Percentiles rank a stretch among this genome's conserved stretches.
Evolutionary conservation across 2,113 vertebrate species (phyloP).

Genomic region (Pseudopodoces humilis): DNA sequence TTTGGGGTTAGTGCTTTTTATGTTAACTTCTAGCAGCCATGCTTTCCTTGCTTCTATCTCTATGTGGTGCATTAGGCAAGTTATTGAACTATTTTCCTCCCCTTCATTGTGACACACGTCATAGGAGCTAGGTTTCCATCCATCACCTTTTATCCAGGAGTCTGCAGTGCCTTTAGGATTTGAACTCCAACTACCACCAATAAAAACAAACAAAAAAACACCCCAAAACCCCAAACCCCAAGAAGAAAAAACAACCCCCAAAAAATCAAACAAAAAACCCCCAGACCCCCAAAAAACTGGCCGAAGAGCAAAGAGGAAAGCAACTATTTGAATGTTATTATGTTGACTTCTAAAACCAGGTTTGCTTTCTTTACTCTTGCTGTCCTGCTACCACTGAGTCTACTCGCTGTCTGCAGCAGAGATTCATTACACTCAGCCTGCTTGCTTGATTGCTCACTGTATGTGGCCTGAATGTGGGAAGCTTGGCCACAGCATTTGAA

Average conservation of each 20-base stretch:
- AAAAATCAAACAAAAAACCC: not conserved
- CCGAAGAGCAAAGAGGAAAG: not conserved
- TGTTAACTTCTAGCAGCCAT: not conserved
- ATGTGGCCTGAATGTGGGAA: not conserved
- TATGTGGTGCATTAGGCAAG: not conserved
- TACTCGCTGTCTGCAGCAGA: not conserved
- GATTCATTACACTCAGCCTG: not conserved
- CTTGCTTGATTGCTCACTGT: not conserved
- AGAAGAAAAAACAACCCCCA: too few species aligned
- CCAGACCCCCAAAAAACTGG: not conserved
- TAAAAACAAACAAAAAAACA: not conserved
- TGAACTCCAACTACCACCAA: not conserved
- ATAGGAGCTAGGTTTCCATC: not conserved
- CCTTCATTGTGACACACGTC: not conserved
- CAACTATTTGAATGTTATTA: not conserved
- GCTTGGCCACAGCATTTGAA: not conserved
- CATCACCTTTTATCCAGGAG: not conserved
- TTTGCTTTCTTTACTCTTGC: not conserved
- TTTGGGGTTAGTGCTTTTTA: conserved; percentile 52
- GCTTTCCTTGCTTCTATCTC: not conserved
- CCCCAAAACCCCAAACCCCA: not conserved
- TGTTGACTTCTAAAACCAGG: not conserved
- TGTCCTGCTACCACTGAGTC: not conserved
- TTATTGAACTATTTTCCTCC: conserved; percentile 10
- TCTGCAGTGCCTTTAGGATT: not conserved